These are phyloP conservation scores for Quiscalus mexicanus DNA, from an alignment of 2,113 vertebrate species.

Conservation along the genomic window DNA sequence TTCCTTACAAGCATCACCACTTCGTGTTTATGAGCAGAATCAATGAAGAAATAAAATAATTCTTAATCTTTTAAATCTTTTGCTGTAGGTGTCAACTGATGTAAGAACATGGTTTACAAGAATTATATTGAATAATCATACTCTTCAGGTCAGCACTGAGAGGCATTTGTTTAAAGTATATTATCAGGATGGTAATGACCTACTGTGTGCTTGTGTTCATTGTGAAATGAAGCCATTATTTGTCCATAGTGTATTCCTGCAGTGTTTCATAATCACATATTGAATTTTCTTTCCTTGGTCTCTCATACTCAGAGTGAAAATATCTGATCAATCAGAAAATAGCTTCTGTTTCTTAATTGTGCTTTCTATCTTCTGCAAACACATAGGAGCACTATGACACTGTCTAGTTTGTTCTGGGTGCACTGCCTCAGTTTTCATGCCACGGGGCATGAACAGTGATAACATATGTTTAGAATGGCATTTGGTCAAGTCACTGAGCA, in stretches of 20 bases:
- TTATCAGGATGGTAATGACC: not conserved
- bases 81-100: not conserved
- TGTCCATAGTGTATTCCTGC: not conserved
- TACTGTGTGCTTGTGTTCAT: not conserved
- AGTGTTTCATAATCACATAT: not conserved
- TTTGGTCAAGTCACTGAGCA: not conserved
- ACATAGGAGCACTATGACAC: not conserved
- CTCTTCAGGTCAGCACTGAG: not conserved
- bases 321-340: not conserved
- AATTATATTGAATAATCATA: too few species aligned
- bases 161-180: not conserved
- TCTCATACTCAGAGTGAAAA: not conserved
- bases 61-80: not conserved
- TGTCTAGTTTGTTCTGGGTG: not conserved
- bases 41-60: not conserved
- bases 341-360: not conserved
- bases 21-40: not conserved
- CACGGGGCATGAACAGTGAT: not conserved
- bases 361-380: not conserved
- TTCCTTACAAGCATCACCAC: not conserved
- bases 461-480: conserved; percentile 8
- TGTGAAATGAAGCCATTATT: conserved; percentile 2
- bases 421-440: not conserved
- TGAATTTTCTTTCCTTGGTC: not conserved
- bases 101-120: not conserved